Evolutionary conservation across 2,113 vertebrate genomes (phyloP).

Genomic region (Pollachius pollachius): DNA sequence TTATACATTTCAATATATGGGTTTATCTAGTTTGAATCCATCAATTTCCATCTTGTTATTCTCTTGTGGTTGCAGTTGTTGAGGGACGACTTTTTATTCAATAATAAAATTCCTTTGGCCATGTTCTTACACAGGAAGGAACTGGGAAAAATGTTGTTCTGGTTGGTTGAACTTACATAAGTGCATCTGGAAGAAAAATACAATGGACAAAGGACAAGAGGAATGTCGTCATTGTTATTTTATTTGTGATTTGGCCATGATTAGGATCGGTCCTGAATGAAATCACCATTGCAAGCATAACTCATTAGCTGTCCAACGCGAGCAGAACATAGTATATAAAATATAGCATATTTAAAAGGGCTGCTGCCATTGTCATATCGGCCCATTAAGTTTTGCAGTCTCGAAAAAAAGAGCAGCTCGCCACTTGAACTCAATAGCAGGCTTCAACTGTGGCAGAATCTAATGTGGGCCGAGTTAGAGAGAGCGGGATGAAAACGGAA

Average conservation of each 20-base stretch:
- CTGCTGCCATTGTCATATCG: constrained; percentile 12
- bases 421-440: constrained; percentile 40
- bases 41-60: background rate
- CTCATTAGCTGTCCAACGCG: constrained; percentile 37
- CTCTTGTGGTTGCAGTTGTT: background rate
- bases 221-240: constrained; percentile 3
- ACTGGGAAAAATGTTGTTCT: constrained; percentile 18
- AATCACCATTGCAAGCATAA: constrained; percentile 10
- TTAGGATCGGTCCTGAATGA: constrained; percentile 19
- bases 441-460: constrained; percentile 33
- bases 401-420: constrained; percentile 26
- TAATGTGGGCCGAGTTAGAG: constrained; percentile 10
- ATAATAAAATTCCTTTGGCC: background rate
- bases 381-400: constrained; percentile 15
- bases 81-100: background rate
- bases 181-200: constrained; percentile 5
- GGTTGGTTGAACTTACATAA: constrained; percentile 8
- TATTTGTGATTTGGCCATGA: constrained; percentile 22
- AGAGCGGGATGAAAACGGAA: constrained; percentile 26
- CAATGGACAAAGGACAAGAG: constrained; percentile 17
- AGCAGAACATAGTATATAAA: constrained; percentile 15
- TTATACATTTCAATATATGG: background rate
- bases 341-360: too few species aligned
- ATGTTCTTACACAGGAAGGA: constrained; percentile 6
- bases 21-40: background rate